Evolutionary conservation across 2,888 invertebrate species (phyloP).

Genomic region (Euplexia lucipara): DNA sequence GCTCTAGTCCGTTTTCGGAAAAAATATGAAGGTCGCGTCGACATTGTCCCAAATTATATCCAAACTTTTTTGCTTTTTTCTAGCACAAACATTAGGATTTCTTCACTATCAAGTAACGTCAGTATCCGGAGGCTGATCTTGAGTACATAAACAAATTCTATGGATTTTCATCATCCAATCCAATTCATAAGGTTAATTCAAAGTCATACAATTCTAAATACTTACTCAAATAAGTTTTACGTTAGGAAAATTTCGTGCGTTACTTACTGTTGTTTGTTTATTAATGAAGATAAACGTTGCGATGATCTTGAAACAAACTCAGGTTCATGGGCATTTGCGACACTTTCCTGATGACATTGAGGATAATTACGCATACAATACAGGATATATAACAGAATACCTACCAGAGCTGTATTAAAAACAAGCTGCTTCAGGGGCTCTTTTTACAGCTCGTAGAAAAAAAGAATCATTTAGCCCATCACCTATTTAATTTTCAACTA

Average conservation of each 20-base stretch:
- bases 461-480: not conserved
- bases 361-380: conserved; percentile 52
- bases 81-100: not conserved
- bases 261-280: conserved; percentile 4
- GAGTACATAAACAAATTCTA: not conserved
- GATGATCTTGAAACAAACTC: conserved; percentile 56
- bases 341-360: conserved; percentile 52
- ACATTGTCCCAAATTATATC: conserved; percentile 1
- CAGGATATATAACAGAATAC: conserved; percentile 11
- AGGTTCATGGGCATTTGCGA: conserved; percentile 55
- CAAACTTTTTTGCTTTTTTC: conserved; percentile 1
- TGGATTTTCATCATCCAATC: not conserved
- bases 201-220: not conserved
- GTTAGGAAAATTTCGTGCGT: not conserved
- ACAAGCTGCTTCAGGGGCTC: not conserved
- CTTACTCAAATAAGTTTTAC: not conserved
- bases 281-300: conserved; percentile 32
- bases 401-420: conserved; percentile 3
- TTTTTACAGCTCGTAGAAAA: not conserved
- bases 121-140: not conserved
- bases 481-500: not conserved
- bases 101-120: not conserved
- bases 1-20: not conserved
- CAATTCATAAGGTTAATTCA: not conserved
- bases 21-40: not conserved